Conservation (phyloP, 2,888 invertebrate genomes). For the Tiphia femorata region DNA sequence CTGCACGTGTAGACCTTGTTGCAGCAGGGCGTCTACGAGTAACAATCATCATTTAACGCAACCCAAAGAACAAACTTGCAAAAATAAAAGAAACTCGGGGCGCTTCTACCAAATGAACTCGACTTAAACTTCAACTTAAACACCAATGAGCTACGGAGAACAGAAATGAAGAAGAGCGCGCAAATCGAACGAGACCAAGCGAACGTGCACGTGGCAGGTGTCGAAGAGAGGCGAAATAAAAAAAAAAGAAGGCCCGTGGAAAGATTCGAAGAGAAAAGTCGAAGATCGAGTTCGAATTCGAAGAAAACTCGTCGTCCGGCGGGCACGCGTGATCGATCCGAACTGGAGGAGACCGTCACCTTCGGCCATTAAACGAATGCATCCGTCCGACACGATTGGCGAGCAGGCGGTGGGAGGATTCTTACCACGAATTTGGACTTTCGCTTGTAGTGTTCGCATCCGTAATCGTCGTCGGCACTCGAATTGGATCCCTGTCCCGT, state of each 20-base stretch:
- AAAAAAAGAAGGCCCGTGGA: neutral
- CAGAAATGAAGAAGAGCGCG: no score
- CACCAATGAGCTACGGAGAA: no score
- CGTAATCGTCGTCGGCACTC: conserved; percentile 63
- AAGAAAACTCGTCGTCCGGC: no score
- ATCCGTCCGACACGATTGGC: no score
- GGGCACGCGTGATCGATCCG: no score
- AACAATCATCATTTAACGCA: no score
- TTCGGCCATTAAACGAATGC: no score
- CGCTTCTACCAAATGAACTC: neutral
- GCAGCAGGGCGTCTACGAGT: conserved; percentile 87
- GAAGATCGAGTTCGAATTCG: neutral
- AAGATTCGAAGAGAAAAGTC: neutral
- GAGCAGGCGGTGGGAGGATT: no score
- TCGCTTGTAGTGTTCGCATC: conserved; percentile 87
- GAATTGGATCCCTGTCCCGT: conserved; percentile 13
- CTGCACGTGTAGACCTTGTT: conserved; percentile 89
- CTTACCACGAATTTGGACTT: conserved; percentile 89
- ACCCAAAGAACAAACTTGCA: neutral
- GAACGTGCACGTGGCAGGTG: no score
- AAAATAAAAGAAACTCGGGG: neutral
- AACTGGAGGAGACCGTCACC: no score
- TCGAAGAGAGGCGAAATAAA: conserved; percentile 4
- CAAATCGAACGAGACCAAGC: no score
- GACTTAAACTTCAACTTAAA: neutral